These are phyloP conservation scores for Heterohyrax brucei DNA, from an alignment of 2,797 vertebrate species.

Conservation along the genomic window DNA sequence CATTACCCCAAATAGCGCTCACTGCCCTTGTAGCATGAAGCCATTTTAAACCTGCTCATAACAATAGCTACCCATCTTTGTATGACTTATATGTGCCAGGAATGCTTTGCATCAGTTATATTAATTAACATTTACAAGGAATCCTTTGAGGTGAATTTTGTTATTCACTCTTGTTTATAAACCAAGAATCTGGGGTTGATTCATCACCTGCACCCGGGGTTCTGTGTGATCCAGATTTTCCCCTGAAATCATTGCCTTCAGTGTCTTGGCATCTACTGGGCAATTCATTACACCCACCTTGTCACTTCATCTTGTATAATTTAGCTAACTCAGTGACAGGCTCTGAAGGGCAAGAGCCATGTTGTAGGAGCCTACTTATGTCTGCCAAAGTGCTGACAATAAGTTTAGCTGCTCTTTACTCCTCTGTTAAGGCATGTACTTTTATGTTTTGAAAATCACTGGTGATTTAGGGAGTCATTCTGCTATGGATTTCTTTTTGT, in stretches of 20 bases:
- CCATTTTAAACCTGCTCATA: background rate
- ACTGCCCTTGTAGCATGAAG: too few relatives aligned
- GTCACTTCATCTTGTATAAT: too few relatives aligned
- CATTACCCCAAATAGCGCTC: too few relatives aligned
- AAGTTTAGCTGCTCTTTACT: background rate
- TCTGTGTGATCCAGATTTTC: background rate
- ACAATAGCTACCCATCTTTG: background rate
- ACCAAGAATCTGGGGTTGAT: background rate
- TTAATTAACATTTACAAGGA: background rate
- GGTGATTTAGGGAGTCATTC: background rate
- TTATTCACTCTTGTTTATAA: background rate
- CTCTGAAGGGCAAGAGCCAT: accelerated
- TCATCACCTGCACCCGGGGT: background rate
- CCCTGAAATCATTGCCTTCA: background rate
- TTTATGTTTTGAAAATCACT: background rate
- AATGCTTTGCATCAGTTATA: background rate
- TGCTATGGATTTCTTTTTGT: background rate
- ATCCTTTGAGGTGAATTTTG: background rate
- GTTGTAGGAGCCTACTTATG: background rate
- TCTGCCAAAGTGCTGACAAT: too few relatives aligned
- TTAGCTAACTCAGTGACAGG: background rate
- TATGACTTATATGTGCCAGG: accelerated
- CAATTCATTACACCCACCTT: background rate
- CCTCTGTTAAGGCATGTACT: background rate
- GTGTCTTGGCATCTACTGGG: background rate